A percentile compares a stretch with the other conserved stretches of the same genome.
phyloP scores from a whole-genome alignment of 1,140 invertebrate species.

The Hyles euphorbiae region DNA sequence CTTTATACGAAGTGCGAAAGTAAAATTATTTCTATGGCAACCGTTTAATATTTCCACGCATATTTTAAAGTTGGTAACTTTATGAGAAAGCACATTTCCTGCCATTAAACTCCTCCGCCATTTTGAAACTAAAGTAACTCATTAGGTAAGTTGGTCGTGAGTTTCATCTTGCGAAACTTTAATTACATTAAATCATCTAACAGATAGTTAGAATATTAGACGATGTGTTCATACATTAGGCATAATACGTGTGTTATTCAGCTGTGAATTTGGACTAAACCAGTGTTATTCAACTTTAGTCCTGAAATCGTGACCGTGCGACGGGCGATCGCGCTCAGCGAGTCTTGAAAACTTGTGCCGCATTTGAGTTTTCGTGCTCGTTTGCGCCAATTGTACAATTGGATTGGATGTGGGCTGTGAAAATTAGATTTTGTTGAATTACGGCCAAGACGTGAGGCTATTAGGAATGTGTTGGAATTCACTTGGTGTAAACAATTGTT shows the following conservation, averaged over 20 bases:
- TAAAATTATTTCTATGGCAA: too few relatives aligned
- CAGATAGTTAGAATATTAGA: not conserved
- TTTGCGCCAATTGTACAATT: conserved; percentile 31
- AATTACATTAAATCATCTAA: conserved; percentile 3
- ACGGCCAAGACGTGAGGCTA: conserved; percentile 14
- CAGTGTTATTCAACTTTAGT: conserved; percentile 13
- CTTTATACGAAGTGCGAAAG: too few relatives aligned
- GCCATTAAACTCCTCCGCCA: too few relatives aligned
- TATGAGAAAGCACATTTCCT: too few relatives aligned
- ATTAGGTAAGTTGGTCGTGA: not conserved
- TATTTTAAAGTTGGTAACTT: too few relatives aligned
- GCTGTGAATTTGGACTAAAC: not conserved
- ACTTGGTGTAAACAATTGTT: not conserved
- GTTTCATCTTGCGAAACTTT: not conserved
- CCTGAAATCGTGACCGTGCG: conserved; percentile 14
- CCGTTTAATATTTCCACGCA: too few relatives aligned
- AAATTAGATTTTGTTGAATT: conserved; percentile 27
- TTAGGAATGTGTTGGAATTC: conserved; percentile 1
- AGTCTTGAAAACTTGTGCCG: conserved; percentile 20
- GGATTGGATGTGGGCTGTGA: conserved; percentile 13
- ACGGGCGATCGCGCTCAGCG: not conserved
- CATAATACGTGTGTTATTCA: not conserved
- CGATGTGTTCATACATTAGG: conserved; percentile 1
- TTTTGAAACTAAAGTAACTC: too few relatives aligned
- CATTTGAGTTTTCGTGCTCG: conserved; percentile 27